Base-by-base conservation (phyloP, 2,113 vertebrate species). In the Egretta garzetta region DNA sequence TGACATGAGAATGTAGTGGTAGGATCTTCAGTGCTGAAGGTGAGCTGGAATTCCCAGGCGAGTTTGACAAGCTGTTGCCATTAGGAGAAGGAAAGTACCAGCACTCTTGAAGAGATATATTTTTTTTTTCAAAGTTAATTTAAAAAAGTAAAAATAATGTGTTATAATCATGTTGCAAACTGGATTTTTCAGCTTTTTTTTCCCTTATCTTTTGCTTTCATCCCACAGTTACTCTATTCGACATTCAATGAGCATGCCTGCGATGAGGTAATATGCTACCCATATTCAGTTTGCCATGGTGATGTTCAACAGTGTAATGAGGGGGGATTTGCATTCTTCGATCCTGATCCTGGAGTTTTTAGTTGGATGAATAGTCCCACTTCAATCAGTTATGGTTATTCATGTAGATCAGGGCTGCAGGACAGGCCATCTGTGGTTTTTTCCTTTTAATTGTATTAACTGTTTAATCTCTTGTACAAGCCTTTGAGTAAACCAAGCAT, bases 181-280 rank as follows among this genome's bases (percentile, higher is more conserved):
- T 7, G 8, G 27, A 80, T 94, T 96, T 98, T 33, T 93, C 92
- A 97, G 37, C 86, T 93, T 82, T 95, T 84, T 95, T 94, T 95
- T 73, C 63, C 41, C 49, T 63, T 68, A 33, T 91, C 83, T 95
- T 95, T 98, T 97, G 97, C 98, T 98, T 97, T 98, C 97, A 84
- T 91, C 95, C 98, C 94, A 97, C 98, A 99, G 99, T 97, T 99
- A 99, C 96, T 99, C 99, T 97, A 98, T 99, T 96, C 99, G 98
- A 90, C 99, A 99, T 95, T 99, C 99, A 95, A 98, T 99, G 98
- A 99, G 99, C 98, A 99, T 99, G 99, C 99, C 99, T 91, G 97
- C 99, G 21, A 99, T 99, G 99, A 99, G 99, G 99, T 99, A 99
- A 99, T 62, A 60, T 45, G 71, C 68, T 53, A 70, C 88, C 60